Evolutionary conservation across 2,888 invertebrate genomes (phyloP), one percentile per base, ranked within the genome.

Genomic region (Idaea aversata): DNA sequence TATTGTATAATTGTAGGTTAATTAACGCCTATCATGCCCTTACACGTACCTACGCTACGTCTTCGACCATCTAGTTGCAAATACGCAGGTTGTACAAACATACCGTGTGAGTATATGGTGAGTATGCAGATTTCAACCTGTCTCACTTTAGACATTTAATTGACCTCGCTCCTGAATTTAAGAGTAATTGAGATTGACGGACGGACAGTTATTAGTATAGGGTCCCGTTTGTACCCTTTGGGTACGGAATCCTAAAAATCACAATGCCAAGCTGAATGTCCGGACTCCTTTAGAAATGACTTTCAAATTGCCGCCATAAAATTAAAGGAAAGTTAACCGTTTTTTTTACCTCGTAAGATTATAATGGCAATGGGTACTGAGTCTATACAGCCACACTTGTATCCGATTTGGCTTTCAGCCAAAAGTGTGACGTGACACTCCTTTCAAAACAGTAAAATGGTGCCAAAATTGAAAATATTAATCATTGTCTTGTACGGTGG

Each of bases 151-250:
- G 15, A n/a, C 13, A 62, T 16, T 25, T 34, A 68, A 65, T 65
- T 68, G 65, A 68, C 64, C 64, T 34, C 63, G 59, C 59, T 63
- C 65, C 60, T 70, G 66, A 69, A 16, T 59, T 15, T 10, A 47
- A 47, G 13, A 10, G 47, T 47, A 47, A 47, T 47, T 47, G 47
- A 38, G 67, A n/a, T n/a, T n/a, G n/a, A n/a, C n/a, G n/a, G n/a
- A n/a, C n/a, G n/a, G 1, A 25, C 25, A 25, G 25, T 25, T 25
- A 3, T 25, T 25, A 25, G 25, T 25, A 25, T 25, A 25, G 25
- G 25, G 25, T 25, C 25, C 25, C 25, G 25, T 25, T 25, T 25
- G 1, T 25, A 25, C 25, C 25, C 25, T 25, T 25, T 25, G 25
- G 25, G 25, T 25, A 25, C 25, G 25, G 25, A 25, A 25, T 3